Conservation (phyloP, 2,797 vertebrate species). For the Cuniculus paca region DNA sequence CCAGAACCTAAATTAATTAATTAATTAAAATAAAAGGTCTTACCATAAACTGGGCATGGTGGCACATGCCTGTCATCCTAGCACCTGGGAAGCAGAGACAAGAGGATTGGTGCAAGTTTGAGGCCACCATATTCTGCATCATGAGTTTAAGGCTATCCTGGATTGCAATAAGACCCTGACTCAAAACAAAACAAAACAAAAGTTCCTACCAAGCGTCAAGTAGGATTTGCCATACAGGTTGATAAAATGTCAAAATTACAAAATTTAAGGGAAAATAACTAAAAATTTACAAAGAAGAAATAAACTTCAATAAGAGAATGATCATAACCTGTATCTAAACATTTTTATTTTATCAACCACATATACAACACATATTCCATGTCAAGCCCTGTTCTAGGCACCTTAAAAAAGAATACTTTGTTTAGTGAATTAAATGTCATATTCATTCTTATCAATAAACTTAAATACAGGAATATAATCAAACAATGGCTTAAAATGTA, state of each 20-base stretch:
- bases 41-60: neutral
- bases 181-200: neutral
- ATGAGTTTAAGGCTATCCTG: neutral
- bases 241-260: slow-evolving; percentile 38
- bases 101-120: neutral
- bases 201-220: neutral
- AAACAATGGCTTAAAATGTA: slow-evolving; percentile 1
- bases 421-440: neutral
- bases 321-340: neutral
- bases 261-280: neutral
- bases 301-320: neutral
- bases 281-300: neutral
- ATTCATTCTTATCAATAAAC: slow-evolving; percentile 32
- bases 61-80: neutral
- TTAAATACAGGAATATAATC: neutral
- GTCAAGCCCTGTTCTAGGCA: neutral
- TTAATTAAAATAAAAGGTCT: slow-evolving; percentile 33
- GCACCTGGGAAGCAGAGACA: neutral
- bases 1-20: too few relatives aligned
- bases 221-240: slow-evolving; percentile 27
- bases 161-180: neutral
- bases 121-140: neutral
- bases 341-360: neutral
- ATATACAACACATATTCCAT: neutral
- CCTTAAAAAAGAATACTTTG: neutral